Evolutionary conservation across 2,797 vertebrate species (phyloP), one percentile per base, ranked within the genome.

Genomic region (Nothura maculosa): DNA sequence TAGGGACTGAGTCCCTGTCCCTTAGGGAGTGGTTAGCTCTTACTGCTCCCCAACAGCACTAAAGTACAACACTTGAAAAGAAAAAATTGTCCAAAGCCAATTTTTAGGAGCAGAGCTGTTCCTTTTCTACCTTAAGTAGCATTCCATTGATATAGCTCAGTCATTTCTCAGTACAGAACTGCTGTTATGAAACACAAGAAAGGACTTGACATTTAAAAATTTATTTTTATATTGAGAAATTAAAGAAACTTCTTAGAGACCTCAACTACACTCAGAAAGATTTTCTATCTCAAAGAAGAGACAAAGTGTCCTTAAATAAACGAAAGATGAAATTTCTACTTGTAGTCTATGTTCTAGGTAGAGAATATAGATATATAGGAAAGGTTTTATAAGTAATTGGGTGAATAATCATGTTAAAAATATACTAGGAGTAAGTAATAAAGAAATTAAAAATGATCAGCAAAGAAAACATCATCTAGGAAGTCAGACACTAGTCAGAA

Each of bases 301-400:
- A 13, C 30, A 52, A 27, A 36, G 27, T 21, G 25, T 50, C 34
- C 30, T 54, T 54, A 54, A 38, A 40, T 54, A 54, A 38, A 30
- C 28, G 19, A 54, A 67, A 54, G 36, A 24, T 34, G 12, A 78
- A 64, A 48, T 3, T 54, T 34, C 21, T 36, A 25, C 47, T 52
- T 75, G 45, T 32, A 45, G 43, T 40, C 27, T 61, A 14, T 32
- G 60, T 30, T 70, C 67, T 30, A 70, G 48, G 13, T 36, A 87
- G 42, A 60, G 30, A 68, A 27, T 7, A 27, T n/a, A 85, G 73
- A 36, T 42, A 55, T 0, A 0, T 24, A 38, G 27, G 21, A 60
- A 67, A 79, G 52, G 2, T 17, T 84, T 60, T n/a, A 57, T 85
- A 14, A 24, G 10, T 61, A 62, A 42, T 19, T 62, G 58, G 19